Evolutionary conservation across 1,140 invertebrate species (phyloP), one percentile per base, ranked within the genome.

Genomic region (Hirudo medicinalis): DNA sequence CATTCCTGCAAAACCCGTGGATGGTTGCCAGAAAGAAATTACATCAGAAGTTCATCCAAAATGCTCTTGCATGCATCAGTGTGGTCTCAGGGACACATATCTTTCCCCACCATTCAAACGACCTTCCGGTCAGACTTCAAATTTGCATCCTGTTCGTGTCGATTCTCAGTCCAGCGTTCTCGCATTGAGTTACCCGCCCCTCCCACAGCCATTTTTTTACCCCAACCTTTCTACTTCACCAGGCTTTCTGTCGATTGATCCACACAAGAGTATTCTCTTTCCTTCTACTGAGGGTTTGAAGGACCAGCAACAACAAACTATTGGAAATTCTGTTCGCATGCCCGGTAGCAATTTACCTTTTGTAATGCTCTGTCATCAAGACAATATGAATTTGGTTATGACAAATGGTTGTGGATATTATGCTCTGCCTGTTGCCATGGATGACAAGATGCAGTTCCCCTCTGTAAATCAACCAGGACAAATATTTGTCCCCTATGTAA

Each of bases 11-110:
- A 22, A 25, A 63, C 19, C 6, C 9, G 1, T 15, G 29, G 29
- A 22, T 2, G 13, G 22, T 25, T 63, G 22, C 22, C 29, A 22
- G 29, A 25, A 22, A 63, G 29, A 5, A 11, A 63, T 9, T 15
- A 63, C 57, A 11, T 13, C 57, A 63, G 22, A 63, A 25, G 22
- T 22, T 32, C 22, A 32, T 22, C 57, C 57, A 63, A 63, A 25
- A 11, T 63, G 57, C 29, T 63, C 57, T 13, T 63, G 57, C 57
- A 32, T 63, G 57, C 57, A 63, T n/a, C 57, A 63, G 19, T 63
- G 57, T 63, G 57, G 57, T 63, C 57, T 63, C 6, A 25, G 57
- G 20, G 22, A 25, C 29, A 25, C 57, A 11, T 32, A 22, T 32
- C 22, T 22, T 32, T 25, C 57, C 19, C 57, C 57, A 1, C 57